Evolutionary conservation across 2,113 vertebrate genomes (phyloP), one percentile per base, ranked within the genome.

Genomic region (Paralichthys olivaceus): DNA sequence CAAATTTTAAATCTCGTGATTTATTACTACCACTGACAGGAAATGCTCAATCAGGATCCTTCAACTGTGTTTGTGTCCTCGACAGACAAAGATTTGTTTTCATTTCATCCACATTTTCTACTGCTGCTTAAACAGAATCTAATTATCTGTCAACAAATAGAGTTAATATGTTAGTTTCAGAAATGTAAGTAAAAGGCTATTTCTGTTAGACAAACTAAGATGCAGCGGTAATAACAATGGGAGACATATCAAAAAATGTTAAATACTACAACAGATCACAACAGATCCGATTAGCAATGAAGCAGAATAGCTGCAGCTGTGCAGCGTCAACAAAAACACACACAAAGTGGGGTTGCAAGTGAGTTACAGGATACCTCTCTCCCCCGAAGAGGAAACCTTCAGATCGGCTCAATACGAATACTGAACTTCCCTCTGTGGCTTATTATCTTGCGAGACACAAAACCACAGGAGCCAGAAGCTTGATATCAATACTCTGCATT

Each of bases 401-500:
- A 69, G 69, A 89, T 83, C 75, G 68, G 83, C 73, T 84, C 79
- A 81, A 58, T 83, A 17, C 34, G 28, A 78, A 83, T 59, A 71
- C 77, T 22, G 28, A 88, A 87, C 83, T 84, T 90, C 81, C 77
- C 81, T 85, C 63, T 87, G 89, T 74, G 83, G 85, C 77, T 89
- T 79, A 89, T 89, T 88, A 89, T 91, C 82, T 84, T 37, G 23
- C 81, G 57, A 74, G 67, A 91, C 84, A 87, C 81, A 69, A 88
- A 91, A 85, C 87, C 79, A 86, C 83, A 77, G 83, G 84, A 84
- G 87, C 84, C 79, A 75, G 73, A 80, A 69, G 76, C 69, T 86
- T 66, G 55, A 68, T 89, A 84, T 93, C 87, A 87, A 82, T 79
- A 83, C 63, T 56, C 72, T 63, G 65, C 72, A 79, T 82, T 85